A percentile compares a stretch with the other conserved stretches of the same genome.
Evolutionary conservation across 2,888 invertebrate genomes (phyloP).

Genomic region (Agrilus biguttatus): DNA sequence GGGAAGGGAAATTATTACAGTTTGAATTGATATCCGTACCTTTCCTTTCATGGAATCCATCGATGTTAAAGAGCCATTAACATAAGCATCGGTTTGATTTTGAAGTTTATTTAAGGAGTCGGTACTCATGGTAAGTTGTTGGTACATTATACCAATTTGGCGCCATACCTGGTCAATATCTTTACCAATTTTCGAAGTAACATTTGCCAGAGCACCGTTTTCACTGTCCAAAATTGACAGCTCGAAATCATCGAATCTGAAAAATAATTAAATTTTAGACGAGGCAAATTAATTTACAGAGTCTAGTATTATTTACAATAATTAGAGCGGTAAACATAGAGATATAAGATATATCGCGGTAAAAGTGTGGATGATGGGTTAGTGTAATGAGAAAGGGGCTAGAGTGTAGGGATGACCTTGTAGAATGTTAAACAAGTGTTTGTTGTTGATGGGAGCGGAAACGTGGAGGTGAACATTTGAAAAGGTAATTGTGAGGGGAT

Average conservation of each 20-base stretch:
- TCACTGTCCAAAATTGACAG: slow-evolving; percentile 56
- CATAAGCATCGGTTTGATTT: slow-evolving; percentile 63
- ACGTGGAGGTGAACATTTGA: no score
- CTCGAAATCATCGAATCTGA: slow-evolving; percentile 55
- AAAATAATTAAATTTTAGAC: slow-evolving; percentile 3
- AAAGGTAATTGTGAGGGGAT: no score
- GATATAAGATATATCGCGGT: no score
- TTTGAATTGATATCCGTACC: no score
- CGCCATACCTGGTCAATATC: slow-evolving; percentile 81
- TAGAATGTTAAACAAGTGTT: no score
- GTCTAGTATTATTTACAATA: no score
- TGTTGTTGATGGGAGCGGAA: no score
- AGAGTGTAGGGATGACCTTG: no score
- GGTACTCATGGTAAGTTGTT: slow-evolving; percentile 64
- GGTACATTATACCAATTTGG: slow-evolving; percentile 79
- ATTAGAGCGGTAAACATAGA: no score
- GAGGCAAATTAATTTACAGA: no score
- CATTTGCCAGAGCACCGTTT: slow-evolving; percentile 52
- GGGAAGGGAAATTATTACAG: not conserved
- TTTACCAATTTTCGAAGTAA: slow-evolving; percentile 61
- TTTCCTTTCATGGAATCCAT: slow-evolving; percentile 69
- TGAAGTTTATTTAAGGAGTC: slow-evolving; percentile 61
- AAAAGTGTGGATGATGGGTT: no score
- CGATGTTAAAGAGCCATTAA: slow-evolving; percentile 60
- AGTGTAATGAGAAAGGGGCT: no score